Evolutionary conservation across 2,888 invertebrate species (phyloP), one percentile per base, ranked within the genome.

Genomic region (Tenthredo mesomela): DNA sequence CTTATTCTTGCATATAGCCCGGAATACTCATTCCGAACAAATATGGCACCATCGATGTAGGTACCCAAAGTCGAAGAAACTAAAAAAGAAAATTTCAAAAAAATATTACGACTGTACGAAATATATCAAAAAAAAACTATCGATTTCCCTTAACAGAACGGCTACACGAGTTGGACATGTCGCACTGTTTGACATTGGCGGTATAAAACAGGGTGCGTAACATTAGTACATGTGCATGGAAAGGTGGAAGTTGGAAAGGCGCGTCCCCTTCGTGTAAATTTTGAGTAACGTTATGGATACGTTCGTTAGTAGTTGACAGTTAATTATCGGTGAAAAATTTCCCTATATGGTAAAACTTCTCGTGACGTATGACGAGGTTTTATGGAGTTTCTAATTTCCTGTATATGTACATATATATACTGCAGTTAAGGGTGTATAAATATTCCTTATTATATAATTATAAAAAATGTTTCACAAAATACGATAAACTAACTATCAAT

Each of bases 241-340:
- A 80, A 80, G 80, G 37, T 61, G 61, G 12, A 40, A 40, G 37
- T 40, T 9, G 37, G n/a, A 37, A 37, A 29, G 33, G 58, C 15
- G n/a, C 29, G 29, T 1, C 21, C 37, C 4, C n/a, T 10, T 21
- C 37, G 5, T 33, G 50, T 50, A 18, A 2, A 7, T 80, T 80
- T 80, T 61, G 40, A 80, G 58, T 61, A 40, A 80, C 80, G 80
- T 58, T 61, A 80, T 80, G 80, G 80, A 80, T 80, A 50, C 80
- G 80, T 80, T 80, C 80, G 80, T 80, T 80, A 61, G 21, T 25
- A 33, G 80, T 80, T 80, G 80, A 80, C 80, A 80, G 80, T 80
- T 80, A 80, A 80, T 80, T 80, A 80, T 80, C 80, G 80, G 40
- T 80, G 80, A 80, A 80, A 80, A 80, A 80, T 80, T 37, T 40